Percentiles rank a stretch among this genome's conserved stretches.
Evolutionary conservation across 2,113 vertebrate genomes (phyloP).

Genomic region (Dipodomys stephensi): DNA sequence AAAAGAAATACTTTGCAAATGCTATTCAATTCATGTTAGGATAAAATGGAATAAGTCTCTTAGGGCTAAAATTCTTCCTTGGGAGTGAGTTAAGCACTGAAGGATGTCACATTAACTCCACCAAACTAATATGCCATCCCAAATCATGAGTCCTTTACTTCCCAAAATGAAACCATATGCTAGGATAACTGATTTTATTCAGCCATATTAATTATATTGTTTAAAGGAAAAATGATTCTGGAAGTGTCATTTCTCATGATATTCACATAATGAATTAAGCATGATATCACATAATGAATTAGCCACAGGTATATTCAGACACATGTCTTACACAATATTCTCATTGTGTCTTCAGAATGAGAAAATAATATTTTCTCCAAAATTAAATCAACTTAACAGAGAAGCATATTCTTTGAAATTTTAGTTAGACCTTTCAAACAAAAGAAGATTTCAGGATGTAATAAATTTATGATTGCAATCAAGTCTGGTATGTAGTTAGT

Average conservation of each 20-base stretch:
- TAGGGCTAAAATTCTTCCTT: neutral
- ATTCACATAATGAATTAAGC: neutral
- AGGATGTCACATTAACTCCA: neutral
- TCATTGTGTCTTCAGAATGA: neutral
- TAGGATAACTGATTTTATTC: slow-evolving; percentile 8
- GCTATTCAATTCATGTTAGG: slow-evolving; percentile 26
- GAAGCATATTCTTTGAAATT: neutral
- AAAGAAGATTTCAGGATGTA: neutral
- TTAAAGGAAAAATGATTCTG: slow-evolving; percentile 8
- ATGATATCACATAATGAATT: neutral
- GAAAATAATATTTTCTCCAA: neutral
- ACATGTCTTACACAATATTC: neutral
- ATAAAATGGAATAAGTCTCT: slow-evolving; percentile 28
- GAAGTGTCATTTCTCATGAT: neutral
- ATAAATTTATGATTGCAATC: slow-evolving; percentile 5
- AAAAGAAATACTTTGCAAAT: slow-evolving; percentile 64
- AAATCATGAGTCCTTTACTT: neutral
- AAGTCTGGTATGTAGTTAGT: neutral
- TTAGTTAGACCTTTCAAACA: neutral
- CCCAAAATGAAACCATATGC: neutral
- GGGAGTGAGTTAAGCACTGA: neutral
- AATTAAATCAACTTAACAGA: neutral
- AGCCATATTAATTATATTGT: neutral
- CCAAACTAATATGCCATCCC: neutral
- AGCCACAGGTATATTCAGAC: neutral